Percentiles rank a stretch among this genome's conserved stretches.
Evolutionary conservation across 1,140 invertebrate genomes (phyloP).

Genomic region (Phymorhynchus buccinoides): DNA sequence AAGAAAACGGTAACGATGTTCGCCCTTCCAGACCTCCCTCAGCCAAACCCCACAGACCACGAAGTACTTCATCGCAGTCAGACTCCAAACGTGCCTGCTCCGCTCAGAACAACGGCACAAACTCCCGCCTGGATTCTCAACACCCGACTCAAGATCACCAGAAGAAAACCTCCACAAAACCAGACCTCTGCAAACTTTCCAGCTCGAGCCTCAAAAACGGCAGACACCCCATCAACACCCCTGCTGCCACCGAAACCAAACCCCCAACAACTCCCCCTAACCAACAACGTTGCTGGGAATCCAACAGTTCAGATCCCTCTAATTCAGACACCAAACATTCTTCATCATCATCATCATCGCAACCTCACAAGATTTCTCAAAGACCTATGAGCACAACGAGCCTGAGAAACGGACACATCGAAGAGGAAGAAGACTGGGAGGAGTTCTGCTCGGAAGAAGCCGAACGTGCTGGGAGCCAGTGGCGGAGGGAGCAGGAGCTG

Average conservation of each 20-base stretch:
- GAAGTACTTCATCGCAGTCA: neutral
- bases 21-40: neutral
- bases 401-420: neutral
- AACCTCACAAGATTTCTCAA: neutral
- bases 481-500: conserved; percentile 41
- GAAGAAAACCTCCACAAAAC: neutral
- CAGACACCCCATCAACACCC: neutral
- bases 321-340: neutral
- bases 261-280: no score
- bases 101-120: neutral
- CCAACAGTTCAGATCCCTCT: neutral
- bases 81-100: neutral
- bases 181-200: neutral
- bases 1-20: neutral
- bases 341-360: no score
- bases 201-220: neutral
- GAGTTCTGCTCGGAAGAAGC: neutral
- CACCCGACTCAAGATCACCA: neutral
- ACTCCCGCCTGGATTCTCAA: neutral
- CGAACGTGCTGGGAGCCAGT: conserved; percentile 40
- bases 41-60: neutral
- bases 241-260: no score
- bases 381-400: neutral
- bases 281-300: neutral
- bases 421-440: neutral